Percentiles rank a stretch among this genome's conserved stretches.
These are phyloP conservation scores for Neodontobutis hainanensis DNA, from an alignment of 2,113 vertebrate species.

Conservation along the genomic window DNA sequence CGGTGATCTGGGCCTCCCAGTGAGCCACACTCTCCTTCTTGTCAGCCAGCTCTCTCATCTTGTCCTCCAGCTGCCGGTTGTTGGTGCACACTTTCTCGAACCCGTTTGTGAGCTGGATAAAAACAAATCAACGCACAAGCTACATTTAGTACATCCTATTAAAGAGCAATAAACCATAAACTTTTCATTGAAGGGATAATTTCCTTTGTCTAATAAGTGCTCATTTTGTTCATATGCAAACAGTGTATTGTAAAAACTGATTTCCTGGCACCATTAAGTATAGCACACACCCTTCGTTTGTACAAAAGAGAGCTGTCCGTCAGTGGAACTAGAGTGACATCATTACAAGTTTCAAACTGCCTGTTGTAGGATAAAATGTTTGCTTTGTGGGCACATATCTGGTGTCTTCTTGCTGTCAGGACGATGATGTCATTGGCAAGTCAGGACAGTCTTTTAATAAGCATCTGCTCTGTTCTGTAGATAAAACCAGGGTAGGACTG, in stretches of 20 bases:
- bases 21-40: constrained; percentile 97
- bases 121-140: background rate
- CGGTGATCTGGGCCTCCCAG: constrained; percentile 98
- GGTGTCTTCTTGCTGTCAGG: constrained; percentile 9
- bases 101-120: constrained; percentile 82
- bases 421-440: constrained; percentile 18
- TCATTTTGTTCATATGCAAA: background rate
- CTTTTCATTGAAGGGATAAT: constrained; percentile 2
- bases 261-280: background rate
- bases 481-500: constrained; percentile 2
- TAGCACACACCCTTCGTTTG: constrained; percentile 11
- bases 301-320: background rate
- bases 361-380: constrained; percentile 16
- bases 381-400: constrained; percentile 9
- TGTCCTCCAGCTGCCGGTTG: constrained; percentile 91
- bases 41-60: constrained; percentile 92
- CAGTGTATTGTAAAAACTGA: background rate
- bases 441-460: background rate
- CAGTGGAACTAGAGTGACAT: constrained; percentile 5
- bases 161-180: background rate
- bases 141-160: background rate
- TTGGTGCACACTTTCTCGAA: constrained; percentile 86
- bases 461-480: constrained; percentile 16
- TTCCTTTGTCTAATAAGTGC: background rate
- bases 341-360: constrained; percentile 22